Base-by-base conservation (phyloP, 2,888 invertebrate species). In the Lasioglossum figueresi region DNA sequence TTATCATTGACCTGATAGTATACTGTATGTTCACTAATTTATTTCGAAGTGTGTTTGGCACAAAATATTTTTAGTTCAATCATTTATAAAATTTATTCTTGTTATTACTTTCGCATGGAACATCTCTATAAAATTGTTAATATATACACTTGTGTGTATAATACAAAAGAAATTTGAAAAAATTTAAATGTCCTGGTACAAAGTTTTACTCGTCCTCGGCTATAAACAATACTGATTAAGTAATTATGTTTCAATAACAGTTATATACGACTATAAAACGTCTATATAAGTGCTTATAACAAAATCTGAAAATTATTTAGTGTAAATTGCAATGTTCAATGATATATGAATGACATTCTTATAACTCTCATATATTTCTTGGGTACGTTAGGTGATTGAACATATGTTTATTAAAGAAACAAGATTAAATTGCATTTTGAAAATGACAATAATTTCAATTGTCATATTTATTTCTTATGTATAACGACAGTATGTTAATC, bases 391-490 rank as follows among this genome's bases (percentile, higher is more conserved):
- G 68, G 34, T 70, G 43, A 73, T 73, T 45, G 23, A 72, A 77
- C 63, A 31, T 23, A 66, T 63, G 12, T 40, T 43, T 43, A 4
- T 80, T 34, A 31, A 71, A 23, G 63, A 12, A n/a, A 63, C n/a
- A 37, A 40, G 34, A 27, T 48, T 43, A 59, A 59, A 70, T 56
- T 48, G 45, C 71, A 40, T 78, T 78, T 78, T 34, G 37, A 76
- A 68, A n/a, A 43, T 31, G 66, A 23, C n/a, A 76, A 68, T 80
- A 40, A 12, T 59, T n/a, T 72, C 27, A 79, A 72, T 66, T 73
- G 72, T 34, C 37, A 52, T 16, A 63, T 71, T 66, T 43, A 79
- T 40, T 45, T 56, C 40, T 81, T 48, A 78, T 63, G 56, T 71
- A 16, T n/a, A 66, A 40, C 56, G 23, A 59, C 68, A 70, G 31